Conservation (phyloP, 2,113 vertebrate species). For the Ciconia stormi region DNA sequence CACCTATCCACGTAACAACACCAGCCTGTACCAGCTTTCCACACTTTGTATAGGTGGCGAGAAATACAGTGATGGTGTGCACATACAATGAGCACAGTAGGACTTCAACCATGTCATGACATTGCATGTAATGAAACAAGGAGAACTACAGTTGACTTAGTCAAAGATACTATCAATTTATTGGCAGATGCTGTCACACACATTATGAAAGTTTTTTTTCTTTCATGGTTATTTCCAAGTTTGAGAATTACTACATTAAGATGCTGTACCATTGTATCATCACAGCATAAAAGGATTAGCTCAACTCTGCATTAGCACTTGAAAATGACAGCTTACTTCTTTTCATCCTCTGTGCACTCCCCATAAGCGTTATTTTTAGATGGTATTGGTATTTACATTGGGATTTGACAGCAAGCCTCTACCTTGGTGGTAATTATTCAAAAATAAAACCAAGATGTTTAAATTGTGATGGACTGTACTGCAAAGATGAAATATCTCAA, state of each 20-base stretch:
- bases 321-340: constrained; percentile 1
- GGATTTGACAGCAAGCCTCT: not conserved
- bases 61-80: not conserved
- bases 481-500: not conserved
- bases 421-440: not conserved
- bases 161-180: not conserved
- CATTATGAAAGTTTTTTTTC: not conserved
- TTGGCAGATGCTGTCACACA: not conserved
- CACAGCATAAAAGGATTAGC: not conserved
- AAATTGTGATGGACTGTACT: not conserved
- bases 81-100: not conserved
- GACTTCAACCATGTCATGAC: not conserved
- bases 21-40: not conserved
- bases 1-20: not conserved
- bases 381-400: not conserved
- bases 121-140: not conserved
- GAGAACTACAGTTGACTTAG: not conserved
- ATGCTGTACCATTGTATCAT: not conserved
- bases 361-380: not conserved
- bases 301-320: not conserved
- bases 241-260: no score
- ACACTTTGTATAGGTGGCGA: not conserved
- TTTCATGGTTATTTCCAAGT: no score
- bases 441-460: not conserved
- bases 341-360: not conserved